Conservation (phyloP, 2,797 vertebrate species). For the Pempheris klunzingeri region DNA sequence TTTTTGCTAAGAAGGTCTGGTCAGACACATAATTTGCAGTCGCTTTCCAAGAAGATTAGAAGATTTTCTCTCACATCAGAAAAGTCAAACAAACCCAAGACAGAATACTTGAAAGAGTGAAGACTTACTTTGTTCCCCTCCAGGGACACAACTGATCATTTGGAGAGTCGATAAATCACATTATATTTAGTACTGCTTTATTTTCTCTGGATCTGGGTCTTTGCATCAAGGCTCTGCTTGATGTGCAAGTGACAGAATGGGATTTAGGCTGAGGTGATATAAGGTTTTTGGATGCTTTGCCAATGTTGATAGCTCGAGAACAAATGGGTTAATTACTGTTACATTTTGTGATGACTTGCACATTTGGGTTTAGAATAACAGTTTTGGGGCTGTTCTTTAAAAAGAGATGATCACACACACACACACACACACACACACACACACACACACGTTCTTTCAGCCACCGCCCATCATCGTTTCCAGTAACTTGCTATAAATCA, state of each 20-base stretch:
- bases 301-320: slow-evolving; percentile 55
- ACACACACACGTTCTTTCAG: background rate
- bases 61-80: slow-evolving; percentile 20
- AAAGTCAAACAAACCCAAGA: slow-evolving; percentile 38
- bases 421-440: too few species aligned
- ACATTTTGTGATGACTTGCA: slow-evolving; percentile 52
- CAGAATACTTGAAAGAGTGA: slow-evolving; percentile 57
- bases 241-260: slow-evolving; percentile 20
- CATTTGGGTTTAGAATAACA: slow-evolving; percentile 39
- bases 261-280: slow-evolving; percentile 19
- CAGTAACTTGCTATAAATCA: background rate
- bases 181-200: slow-evolving; percentile 53
- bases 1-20: slow-evolving; percentile 24
- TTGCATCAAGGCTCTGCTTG: slow-evolving; percentile 19
- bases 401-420: background rate
- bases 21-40: slow-evolving; percentile 34
- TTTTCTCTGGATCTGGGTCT: slow-evolving; percentile 41
- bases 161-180: slow-evolving; percentile 18
- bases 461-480: background rate
- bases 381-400: slow-evolving; percentile 11
- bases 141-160: slow-evolving; percentile 28
- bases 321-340: slow-evolving; percentile 65
- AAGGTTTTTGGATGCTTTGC: slow-evolving; percentile 36
- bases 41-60: slow-evolving; percentile 19
- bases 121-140: slow-evolving; percentile 8